These are phyloP conservation scores for Antheraea yamamai DNA, from an alignment of 2,888 invertebrate genomes.

Conservation along the genomic window DNA sequence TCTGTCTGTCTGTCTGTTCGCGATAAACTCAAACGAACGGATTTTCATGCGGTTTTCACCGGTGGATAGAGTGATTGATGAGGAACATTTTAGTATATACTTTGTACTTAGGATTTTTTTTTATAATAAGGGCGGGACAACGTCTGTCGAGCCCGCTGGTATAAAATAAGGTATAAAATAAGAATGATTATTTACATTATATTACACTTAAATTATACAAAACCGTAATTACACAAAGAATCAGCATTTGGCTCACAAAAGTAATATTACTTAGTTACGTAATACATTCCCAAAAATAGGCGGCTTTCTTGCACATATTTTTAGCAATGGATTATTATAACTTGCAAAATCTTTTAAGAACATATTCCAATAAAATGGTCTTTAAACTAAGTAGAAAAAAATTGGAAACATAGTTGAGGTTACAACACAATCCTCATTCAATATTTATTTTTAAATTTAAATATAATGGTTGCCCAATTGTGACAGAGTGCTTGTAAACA, in stretches of 20 bases:
- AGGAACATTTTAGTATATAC: too few species aligned
- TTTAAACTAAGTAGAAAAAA: slow-evolving; percentile 47
- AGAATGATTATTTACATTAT: too few species aligned
- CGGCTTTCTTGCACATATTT: slow-evolving; percentile 18
- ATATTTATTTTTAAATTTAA: not conserved
- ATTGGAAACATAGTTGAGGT: not conserved
- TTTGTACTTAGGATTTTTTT: too few species aligned
- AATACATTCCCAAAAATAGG: not conserved
- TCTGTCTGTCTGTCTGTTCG: too few species aligned
- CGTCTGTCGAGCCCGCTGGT: too few species aligned
- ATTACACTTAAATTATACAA: not conserved
- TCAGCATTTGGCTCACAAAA: not conserved
- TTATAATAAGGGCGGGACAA: too few species aligned
- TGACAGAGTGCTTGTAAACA: not conserved
- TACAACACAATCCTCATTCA: too few species aligned
- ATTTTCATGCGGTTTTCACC: too few species aligned
- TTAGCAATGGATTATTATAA: slow-evolving; percentile 45
- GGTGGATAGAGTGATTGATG: too few species aligned
- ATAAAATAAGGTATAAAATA: too few species aligned
- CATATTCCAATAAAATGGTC: slow-evolving; percentile 48
- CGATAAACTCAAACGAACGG: too few species aligned
- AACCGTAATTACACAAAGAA: not conserved
- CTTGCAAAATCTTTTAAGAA: slow-evolving; percentile 37
- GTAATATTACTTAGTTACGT: not conserved
- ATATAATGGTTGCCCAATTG: not conserved